phyloP scores from a whole-genome alignment of 2,113 vertebrate species.

The Dromiciops gliroides region DNA sequence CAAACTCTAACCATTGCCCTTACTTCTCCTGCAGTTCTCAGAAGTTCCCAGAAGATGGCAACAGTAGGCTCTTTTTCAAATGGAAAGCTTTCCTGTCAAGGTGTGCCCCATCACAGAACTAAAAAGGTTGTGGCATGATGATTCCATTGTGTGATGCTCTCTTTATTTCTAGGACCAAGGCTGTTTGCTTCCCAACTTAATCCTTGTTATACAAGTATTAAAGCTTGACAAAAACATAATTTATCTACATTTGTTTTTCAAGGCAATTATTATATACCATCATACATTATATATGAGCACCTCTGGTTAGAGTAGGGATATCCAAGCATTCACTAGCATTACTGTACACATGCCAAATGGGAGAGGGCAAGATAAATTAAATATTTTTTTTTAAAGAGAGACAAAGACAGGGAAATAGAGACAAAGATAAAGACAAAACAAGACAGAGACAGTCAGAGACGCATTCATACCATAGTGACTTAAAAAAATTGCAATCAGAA shows the following conservation, averaged over 20 bases:
- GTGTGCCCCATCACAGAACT: not conserved
- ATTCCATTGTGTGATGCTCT: not conserved
- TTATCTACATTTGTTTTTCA: not conserved
- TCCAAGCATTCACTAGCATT: not conserved
- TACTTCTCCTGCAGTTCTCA: not conserved
- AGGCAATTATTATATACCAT: not conserved
- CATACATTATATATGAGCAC: not conserved
- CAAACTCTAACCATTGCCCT: not conserved
- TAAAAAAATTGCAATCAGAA: no score
- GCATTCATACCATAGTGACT: no score
- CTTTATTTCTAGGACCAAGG: not conserved
- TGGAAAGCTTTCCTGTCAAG: not conserved
- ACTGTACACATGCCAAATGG: not conserved
- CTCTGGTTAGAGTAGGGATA: not conserved
- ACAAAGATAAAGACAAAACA: not conserved
- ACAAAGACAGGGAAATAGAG: not conserved
- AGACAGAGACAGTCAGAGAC: no score
- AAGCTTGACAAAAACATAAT: not conserved
- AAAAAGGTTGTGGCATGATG: not conserved
- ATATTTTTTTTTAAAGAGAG: not conserved
- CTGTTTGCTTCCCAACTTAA: not conserved
- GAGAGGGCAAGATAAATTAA: not conserved
- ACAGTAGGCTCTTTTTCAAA: not conserved
- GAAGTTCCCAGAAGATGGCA: not conserved
- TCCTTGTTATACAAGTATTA: not conserved